A percentile compares a stretch with the other conserved stretches of the same genome.
These are phyloP conservation scores for Drosophila pachea DNA, from an alignment of 1,140 invertebrate species.

Conservation along the genomic window DNA sequence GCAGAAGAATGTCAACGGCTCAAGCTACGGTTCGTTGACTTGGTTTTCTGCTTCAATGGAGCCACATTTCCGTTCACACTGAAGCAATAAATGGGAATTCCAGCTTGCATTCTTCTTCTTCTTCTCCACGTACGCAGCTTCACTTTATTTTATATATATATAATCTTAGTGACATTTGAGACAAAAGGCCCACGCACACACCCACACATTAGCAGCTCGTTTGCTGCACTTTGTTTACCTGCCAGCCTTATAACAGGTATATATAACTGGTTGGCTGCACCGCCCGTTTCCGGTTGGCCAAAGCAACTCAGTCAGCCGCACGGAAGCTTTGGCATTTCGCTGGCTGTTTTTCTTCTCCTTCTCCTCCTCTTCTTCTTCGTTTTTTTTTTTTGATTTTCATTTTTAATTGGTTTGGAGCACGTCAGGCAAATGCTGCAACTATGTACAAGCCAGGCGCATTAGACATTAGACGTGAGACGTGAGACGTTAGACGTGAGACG, in stretches of 20 bases:
- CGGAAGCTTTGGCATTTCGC: constrained; percentile 80
- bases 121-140: too few relatives aligned
- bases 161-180: background rate
- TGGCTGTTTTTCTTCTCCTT: constrained; percentile 81
- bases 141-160: too few relatives aligned
- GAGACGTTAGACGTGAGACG: constrained; percentile 16
- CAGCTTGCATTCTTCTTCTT: background rate
- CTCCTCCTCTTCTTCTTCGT: background rate
- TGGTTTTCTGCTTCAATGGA: background rate
- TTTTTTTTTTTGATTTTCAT: background rate
- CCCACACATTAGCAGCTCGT: constrained; percentile 60
- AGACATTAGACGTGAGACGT: constrained; percentile 10
- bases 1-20: too few relatives aligned
- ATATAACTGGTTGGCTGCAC: constrained; percentile 1
- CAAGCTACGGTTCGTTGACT: background rate
- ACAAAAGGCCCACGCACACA: background rate
- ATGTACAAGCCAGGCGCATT: constrained; percentile 12
- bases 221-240: constrained; percentile 53
- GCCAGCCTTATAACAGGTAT: constrained; percentile 19
- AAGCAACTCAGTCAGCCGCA: background rate
- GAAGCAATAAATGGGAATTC: background rate
- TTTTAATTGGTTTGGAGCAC: constrained; percentile 84
- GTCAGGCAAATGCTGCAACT: constrained; percentile 78
- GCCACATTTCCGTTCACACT: background rate
- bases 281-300: background rate